Evolutionary conservation across 2,888 invertebrate genomes (phyloP), one percentile per base, ranked within the genome.

Genomic region (Pyrgus malvae): DNA sequence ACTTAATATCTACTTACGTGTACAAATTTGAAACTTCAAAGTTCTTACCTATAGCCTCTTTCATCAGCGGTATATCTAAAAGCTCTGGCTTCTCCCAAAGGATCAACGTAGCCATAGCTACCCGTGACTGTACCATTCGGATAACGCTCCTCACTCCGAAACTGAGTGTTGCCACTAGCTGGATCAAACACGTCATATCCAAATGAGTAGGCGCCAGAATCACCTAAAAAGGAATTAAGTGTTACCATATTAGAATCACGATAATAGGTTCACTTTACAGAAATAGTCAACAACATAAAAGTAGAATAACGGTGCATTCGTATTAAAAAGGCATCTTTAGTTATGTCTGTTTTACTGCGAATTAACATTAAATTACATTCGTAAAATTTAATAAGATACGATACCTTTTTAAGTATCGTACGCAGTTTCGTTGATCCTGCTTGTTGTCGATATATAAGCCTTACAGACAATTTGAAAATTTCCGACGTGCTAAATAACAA

Each of bases 101-200:
- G 91, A 53, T 93, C 92, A 2, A 94, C 74, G 68, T 93, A 93
- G 0, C 95, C 95, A 70, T 94, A 95, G 62, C 93, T 93, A 2
- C 96, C 96, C 0, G 90, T 84, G 0, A 95, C 93, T 2, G 94
- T 94, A 14, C 95, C 95, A 74, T 95, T 95, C 0, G 91, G 76
- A 59, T 92, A 92, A 25, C 93, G 89, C 63, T 94, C 93, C 71
- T 96, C 96, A 46, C 92, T 92, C 2, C 95, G 88, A 69, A 93
- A 95, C 70, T 95, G 95, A 4, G 91, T 86, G 65, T 95, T 95
- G 8, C 93, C 92, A 2, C 91, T 92, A 5, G 72, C 73, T 0
- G 92, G 83, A 70, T 95, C 95, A 31, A 92, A 89, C 5, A 94
- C 80, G 65, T 95, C 93, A 70, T 94, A 95, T 9, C 95, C 94